Conservation (phyloP, 1,140 invertebrate genomes). For the Goniozus legneri region DNA sequence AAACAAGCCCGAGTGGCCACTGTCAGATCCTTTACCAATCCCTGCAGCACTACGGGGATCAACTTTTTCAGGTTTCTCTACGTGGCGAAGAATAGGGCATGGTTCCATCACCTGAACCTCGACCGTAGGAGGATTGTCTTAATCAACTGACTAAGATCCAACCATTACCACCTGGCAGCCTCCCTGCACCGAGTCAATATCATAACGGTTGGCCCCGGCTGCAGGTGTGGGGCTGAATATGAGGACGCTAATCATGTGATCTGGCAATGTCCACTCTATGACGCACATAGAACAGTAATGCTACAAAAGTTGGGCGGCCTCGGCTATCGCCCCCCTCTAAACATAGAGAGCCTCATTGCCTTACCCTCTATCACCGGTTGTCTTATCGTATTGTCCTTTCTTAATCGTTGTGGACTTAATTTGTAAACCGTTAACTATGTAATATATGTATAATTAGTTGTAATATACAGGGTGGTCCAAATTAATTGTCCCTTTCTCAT, state of each 20-base stretch:
- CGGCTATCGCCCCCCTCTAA: too few relatives aligned
- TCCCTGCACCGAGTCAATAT: constrained; percentile 1
- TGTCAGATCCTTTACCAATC: background rate
- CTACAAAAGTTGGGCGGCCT: too few relatives aligned
- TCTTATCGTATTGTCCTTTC: too few relatives aligned
- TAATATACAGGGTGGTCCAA: too few relatives aligned
- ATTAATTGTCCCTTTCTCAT: too few relatives aligned
- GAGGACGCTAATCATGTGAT: constrained; percentile 2
- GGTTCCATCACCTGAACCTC: background rate
- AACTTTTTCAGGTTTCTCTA: background rate
- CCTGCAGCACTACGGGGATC: background rate
- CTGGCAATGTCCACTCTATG: constrained; percentile 4
- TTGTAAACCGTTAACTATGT: too few relatives aligned
- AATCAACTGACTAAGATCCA: constrained; percentile 2
- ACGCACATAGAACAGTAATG: background rate
- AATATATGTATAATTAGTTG: too few relatives aligned
- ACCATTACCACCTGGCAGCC: constrained; percentile 1
- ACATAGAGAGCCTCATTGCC: too few relatives aligned
- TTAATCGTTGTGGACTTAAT: too few relatives aligned
- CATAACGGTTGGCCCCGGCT: background rate
- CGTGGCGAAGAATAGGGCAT: background rate
- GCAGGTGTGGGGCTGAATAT: background rate
- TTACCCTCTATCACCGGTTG: too few relatives aligned
- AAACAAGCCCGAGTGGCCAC: background rate
- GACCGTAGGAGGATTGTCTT: background rate